Evolutionary conservation across 2,113 vertebrate genomes (phyloP), one percentile per base, ranked within the genome.

Genomic region (Pongo abelii): DNA sequence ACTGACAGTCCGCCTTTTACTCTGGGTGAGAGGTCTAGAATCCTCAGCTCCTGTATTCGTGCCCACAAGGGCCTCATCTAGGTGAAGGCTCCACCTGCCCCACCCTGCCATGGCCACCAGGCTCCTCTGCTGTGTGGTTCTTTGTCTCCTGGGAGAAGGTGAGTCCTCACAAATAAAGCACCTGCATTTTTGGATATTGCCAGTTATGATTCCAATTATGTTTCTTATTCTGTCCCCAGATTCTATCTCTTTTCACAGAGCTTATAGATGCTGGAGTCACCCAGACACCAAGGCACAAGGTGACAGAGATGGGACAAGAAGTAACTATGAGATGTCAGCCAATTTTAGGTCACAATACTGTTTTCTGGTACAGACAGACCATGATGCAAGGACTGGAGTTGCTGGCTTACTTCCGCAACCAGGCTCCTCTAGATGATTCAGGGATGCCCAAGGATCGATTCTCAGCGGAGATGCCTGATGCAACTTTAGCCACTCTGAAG

Each of bases 361-460:
- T 97, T 81, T 94, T 14, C 43, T 96, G 97, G 96, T 94, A 97
- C 23, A 80, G 88, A 55, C 85, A 96, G 93, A 64, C 12, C 9
- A 22, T 10, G 0, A 16, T 1, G 13, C 40, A 10, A 27, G 89
- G 78, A 20, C 32, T 14, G 3, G 23, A 94, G 69, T 30, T 81
- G 0, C 46, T 97, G 12, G 55, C 32, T 90, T 97, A 78, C n/a
- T 94, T 97, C 11, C 0, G 0, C 18, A 32, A 4, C 38, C 0
- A 5, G 23, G 0, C 0, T 18, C 0, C 23, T 25, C 0, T 57
- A 0, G 77, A 87, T 0, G 0, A 88, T 0, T 22, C 38, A 0
- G 92, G 84, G 9, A 78, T 79, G 89, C 84, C 64, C 27, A 85
- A 84, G 22, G 16, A 35, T 8, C 16, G 16, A 25, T 81, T 96